Evolutionary conservation across 2,888 invertebrate species (phyloP).

Genomic region (Calameuta idolon): DNA sequence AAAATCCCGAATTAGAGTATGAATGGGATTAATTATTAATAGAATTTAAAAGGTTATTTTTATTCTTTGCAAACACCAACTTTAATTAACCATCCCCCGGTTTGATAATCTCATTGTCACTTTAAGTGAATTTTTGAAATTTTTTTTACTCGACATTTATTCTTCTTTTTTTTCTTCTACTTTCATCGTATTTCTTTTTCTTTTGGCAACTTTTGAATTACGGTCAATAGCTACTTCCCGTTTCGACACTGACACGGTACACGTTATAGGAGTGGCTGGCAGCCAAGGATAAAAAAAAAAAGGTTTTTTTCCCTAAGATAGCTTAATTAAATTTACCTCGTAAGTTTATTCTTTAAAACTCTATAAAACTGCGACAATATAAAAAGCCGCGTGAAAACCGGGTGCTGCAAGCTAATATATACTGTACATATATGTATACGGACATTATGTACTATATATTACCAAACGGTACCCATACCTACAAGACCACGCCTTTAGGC

Average conservation of each 20-base stretch:
- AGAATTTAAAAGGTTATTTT: neutral
- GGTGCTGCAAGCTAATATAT: neutral
- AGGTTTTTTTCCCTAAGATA: conserved; percentile 28
- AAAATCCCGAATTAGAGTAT: neutral
- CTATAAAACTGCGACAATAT: neutral
- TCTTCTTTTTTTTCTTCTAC: neutral
- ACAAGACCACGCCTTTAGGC: neutral
- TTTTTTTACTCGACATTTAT: neutral
- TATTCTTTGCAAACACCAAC: neutral
- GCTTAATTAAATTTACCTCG: conserved; percentile 37
- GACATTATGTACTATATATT: neutral
- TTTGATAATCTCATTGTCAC: neutral
- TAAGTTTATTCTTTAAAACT: conserved; percentile 8
- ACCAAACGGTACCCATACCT: neutral
- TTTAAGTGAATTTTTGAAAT: neutral
- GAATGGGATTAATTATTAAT: neutral
- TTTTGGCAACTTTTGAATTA: neutral
- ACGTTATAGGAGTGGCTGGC: conserved; percentile 4
- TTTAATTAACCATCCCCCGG: neutral
- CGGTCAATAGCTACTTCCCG: neutral
- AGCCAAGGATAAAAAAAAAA: conserved; percentile 27
- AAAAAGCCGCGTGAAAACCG: neutral
- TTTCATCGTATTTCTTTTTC: no score
- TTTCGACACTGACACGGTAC: neutral
- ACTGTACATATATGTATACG: neutral